A percentile compares a stretch with the other conserved stretches of the same genome.
These are phyloP conservation scores for Drosophila subsilvestris DNA, from an alignment of 2,888 invertebrate genomes.

Conservation along the genomic window DNA sequence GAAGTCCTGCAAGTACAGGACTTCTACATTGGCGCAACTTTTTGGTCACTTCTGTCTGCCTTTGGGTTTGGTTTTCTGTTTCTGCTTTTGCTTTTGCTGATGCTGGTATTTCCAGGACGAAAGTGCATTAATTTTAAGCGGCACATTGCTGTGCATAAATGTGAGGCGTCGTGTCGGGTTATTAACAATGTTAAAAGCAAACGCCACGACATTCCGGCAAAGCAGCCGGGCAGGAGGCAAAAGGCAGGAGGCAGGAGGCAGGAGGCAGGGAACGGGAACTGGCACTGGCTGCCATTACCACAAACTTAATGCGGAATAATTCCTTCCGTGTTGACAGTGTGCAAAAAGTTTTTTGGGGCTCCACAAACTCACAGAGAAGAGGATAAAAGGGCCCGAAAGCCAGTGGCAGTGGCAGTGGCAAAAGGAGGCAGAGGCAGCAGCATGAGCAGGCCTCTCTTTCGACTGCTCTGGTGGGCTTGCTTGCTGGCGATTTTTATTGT, in stretches of 20 bases:
- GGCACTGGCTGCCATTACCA: constrained; percentile 75
- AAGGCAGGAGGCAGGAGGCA: not conserved
- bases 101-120: constrained; percentile 44
- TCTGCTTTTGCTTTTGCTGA: constrained; percentile 16
- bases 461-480: constrained; percentile 4
- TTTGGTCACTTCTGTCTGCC: constrained; percentile 65
- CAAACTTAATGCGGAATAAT: constrained; percentile 81
- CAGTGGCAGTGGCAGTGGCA: not conserved
- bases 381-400: constrained; percentile 18
- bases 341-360: constrained; percentile 68
- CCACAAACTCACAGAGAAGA: constrained; percentile 28
- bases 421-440: too few species aligned
- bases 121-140: constrained; percentile 76
- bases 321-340: constrained; percentile 81
- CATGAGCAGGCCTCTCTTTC: not conserved
- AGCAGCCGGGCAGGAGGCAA: constrained; percentile 9
- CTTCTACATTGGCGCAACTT: constrained; percentile 64
- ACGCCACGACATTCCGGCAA: constrained; percentile 42
- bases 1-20: constrained; percentile 9
- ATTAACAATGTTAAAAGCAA: constrained; percentile 78
- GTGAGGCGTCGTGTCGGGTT: constrained; percentile 74
- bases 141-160: constrained; percentile 77
- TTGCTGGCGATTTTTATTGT: constrained; percentile 60
- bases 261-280: constrained; percentile 26
- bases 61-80: constrained; percentile 2